phyloP scores from a whole-genome alignment of 2,888 invertebrate species.

The Sinhomidia bicolor region DNA sequence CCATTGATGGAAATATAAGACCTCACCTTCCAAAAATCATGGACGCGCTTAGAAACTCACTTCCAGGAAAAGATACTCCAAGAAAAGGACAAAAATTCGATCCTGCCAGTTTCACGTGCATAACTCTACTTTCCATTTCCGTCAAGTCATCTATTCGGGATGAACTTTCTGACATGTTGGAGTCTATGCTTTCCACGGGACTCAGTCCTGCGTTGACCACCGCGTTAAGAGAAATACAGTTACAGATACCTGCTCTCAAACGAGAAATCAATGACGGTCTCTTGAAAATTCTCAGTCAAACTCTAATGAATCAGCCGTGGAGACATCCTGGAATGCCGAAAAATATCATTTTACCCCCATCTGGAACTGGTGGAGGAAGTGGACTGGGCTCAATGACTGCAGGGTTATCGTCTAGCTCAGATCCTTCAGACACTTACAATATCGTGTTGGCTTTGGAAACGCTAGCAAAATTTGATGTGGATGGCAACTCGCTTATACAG shows the following conservation, averaged over 20 bases:
- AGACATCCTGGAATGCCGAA: conserved; percentile 91
- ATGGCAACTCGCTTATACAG: conserved; percentile 94
- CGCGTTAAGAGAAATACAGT: conserved; percentile 94
- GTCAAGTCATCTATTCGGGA: conserved; percentile 89
- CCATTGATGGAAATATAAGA: conserved; percentile 91
- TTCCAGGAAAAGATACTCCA: conserved; percentile 85
- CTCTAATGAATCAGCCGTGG: conserved; percentile 93
- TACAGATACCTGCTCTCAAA: conserved; percentile 92
- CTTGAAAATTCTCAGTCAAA: conserved; percentile 93
- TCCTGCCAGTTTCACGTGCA: conserved; percentile 95
- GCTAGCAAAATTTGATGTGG: conserved; percentile 93
- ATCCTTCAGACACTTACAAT: conserved; percentile 89
- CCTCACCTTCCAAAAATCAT: conserved; percentile 91
- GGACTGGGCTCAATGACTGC: conserved; percentile 61
- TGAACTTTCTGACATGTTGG: conserved; percentile 92
- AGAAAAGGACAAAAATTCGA: conserved; percentile 85
- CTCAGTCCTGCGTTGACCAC: conserved; percentile 95
- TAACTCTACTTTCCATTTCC: conserved; percentile 94
- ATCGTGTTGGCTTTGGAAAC: conserved; percentile 96
- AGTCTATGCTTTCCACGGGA: conserved; percentile 96
- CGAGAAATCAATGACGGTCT: conserved; percentile 96
- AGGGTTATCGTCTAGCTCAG: conserved; percentile 82
- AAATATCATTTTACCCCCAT: conserved; percentile 81
- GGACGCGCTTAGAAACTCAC: conserved; percentile 89
- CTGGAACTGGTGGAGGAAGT: conserved; percentile 57